Conservation (phyloP, 1,140 invertebrate genomes). For the Cydia strobilella region DNA sequence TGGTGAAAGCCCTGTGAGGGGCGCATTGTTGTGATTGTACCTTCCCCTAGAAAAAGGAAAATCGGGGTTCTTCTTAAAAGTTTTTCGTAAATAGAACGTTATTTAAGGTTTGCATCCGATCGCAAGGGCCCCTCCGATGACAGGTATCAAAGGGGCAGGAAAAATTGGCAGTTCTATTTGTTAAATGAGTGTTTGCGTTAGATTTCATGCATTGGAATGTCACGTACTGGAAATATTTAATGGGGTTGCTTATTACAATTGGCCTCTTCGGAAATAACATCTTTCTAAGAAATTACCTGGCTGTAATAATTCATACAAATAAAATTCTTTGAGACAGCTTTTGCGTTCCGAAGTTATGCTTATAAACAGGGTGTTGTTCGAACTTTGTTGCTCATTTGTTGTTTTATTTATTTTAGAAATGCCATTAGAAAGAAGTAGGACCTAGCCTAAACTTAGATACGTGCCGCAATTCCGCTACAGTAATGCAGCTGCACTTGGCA, state of each 20-base stretch:
- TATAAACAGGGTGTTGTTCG: too few species aligned
- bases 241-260: not conserved
- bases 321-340: too few species aligned
- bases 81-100: conserved; percentile 28
- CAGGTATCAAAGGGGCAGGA: conserved; percentile 30
- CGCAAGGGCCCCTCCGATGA: conserved; percentile 11
- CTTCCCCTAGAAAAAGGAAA: conserved; percentile 21
- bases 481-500: too few species aligned
- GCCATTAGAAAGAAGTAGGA: too few species aligned
- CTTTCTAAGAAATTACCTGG: not conserved
- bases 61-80: conserved; percentile 17
- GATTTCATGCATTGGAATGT: conserved; percentile 23
- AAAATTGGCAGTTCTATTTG: conserved; percentile 31
- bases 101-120: conserved; percentile 29
- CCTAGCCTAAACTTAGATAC: too few species aligned
- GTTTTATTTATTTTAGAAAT: too few species aligned
- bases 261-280: not conserved
- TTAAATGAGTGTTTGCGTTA: conserved; percentile 25
- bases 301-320: too few species aligned
- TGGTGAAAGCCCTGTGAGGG: conserved; percentile 10
- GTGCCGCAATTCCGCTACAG: too few species aligned
- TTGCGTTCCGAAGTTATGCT: too few species aligned
- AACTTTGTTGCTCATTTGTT: too few species aligned
- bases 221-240: conserved; percentile 27
- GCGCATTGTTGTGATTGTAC: conserved; percentile 24